Percentiles rank a stretch among this genome's conserved stretches.
Evolutionary conservation across 2,797 vertebrate genomes (phyloP).

Genomic region (Thamnophis elegans): DNA sequence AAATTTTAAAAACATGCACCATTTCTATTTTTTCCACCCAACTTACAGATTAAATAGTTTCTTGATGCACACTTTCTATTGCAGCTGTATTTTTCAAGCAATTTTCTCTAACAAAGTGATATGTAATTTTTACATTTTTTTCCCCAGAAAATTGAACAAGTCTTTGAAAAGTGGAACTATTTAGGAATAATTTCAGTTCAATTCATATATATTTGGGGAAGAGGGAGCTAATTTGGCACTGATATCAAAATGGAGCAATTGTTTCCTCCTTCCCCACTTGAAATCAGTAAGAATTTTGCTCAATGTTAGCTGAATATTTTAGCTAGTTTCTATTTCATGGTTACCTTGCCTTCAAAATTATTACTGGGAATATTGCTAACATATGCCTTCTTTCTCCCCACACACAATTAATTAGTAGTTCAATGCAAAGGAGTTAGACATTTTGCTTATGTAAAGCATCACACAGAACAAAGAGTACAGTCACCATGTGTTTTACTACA

Average conservation of each 20-base stretch:
- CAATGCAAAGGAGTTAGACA: background rate
- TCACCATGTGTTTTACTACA: no score
- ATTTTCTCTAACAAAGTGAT: background rate
- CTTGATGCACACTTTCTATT: background rate
- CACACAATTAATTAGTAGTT: background rate
- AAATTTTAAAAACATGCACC: background rate
- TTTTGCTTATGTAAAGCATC: no score
- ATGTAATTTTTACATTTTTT: background rate
- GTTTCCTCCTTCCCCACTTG: background rate
- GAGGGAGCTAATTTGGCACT: background rate
- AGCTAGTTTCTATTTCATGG: background rate
- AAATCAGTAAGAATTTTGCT: background rate
- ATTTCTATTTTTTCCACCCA: background rate
- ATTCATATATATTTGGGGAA: background rate
- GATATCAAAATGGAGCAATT: background rate
- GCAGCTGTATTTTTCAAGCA: background rate
- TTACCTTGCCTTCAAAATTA: background rate
- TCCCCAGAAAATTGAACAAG: background rate
- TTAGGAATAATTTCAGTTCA: background rate
- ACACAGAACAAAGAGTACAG: no score
- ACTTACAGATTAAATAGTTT: background rate
- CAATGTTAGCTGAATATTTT: background rate
- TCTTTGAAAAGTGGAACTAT: background rate
- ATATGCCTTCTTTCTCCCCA: background rate
- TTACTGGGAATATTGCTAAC: background rate